Conservation (phyloP, 1,140 invertebrate species). For the Heliothis subflexa region DNA sequence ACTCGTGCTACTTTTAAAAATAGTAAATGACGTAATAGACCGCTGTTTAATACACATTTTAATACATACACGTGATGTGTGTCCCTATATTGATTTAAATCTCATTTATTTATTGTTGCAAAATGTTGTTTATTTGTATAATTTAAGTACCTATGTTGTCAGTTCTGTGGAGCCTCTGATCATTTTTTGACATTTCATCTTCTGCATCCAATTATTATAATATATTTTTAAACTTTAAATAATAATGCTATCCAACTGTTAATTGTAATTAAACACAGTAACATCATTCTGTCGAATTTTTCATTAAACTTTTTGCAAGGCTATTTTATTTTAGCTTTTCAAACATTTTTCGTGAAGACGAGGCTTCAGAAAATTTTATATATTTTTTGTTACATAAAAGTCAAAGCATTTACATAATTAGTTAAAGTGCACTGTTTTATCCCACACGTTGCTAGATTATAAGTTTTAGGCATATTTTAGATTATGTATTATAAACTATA, state of each 20-base stretch:
- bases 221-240: background rate
- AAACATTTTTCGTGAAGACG: background rate
- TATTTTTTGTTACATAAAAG: constrained; percentile 48
- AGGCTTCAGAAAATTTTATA: background rate
- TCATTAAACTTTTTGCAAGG: no score
- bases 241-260: no score
- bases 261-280: no score
- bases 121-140: constrained; percentile 51
- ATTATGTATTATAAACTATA: constrained; percentile 54
- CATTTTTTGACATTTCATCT: background rate
- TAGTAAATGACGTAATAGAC: constrained; percentile 34
- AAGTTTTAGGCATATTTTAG: constrained; percentile 52
- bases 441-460: constrained; percentile 57
- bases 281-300: no score
- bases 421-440: constrained; percentile 62
- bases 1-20: constrained; percentile 46
- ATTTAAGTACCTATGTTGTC: constrained; percentile 21
- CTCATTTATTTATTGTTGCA: constrained; percentile 49
- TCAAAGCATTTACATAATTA: constrained; percentile 61
- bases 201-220: background rate
- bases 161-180: constrained; percentile 1
- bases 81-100: constrained; percentile 40
- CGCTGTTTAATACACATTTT: constrained; percentile 48
- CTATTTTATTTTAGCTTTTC: background rate
- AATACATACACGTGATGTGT: background rate